A percentile compares a stretch with the other conserved stretches of the same genome.
Evolutionary conservation across 2,888 invertebrate species (phyloP).

Genomic region (Anagyrus pseudococci): DNA sequence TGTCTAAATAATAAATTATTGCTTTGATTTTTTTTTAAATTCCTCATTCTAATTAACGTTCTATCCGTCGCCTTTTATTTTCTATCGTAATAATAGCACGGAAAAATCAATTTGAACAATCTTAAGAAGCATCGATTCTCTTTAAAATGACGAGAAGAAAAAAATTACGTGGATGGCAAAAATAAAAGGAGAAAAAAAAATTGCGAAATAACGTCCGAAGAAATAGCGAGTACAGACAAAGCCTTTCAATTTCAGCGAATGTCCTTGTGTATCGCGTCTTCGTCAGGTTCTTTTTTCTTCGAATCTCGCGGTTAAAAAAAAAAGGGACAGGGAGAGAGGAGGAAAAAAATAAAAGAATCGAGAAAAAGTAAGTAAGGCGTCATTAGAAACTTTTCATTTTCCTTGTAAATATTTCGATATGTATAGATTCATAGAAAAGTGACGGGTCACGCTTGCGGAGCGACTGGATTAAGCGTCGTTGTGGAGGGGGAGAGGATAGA

Average conservation of each 20-base stretch:
- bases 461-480: too few relatives aligned
- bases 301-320: conserved; percentile 2
- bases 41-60: too few relatives aligned
- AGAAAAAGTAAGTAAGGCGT: conserved; percentile 17
- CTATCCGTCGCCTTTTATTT: too few relatives aligned
- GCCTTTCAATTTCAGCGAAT: conserved; percentile 25
- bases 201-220: background rate
- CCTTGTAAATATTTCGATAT: conserved; percentile 36
- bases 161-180: too few relatives aligned
- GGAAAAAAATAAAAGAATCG: conserved; percentile 8
- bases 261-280: conserved; percentile 15
- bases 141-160: background rate
- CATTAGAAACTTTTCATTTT: conserved; percentile 17
- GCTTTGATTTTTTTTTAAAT: too few relatives aligned
- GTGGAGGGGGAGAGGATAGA: too few relatives aligned
- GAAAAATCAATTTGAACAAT: background rate
- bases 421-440: conserved; percentile 32
- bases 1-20: too few relatives aligned
- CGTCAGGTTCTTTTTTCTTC: conserved; percentile 32
- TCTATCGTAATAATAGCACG: background rate
- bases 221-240: conserved; percentile 1
- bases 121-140: background rate
- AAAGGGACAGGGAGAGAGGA: conserved; percentile 1
- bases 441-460: conserved; percentile 2
- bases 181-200: conserved; percentile 11